Conservation (phyloP, 2,797 vertebrate species). For the Benthosema pterotum region DNA sequence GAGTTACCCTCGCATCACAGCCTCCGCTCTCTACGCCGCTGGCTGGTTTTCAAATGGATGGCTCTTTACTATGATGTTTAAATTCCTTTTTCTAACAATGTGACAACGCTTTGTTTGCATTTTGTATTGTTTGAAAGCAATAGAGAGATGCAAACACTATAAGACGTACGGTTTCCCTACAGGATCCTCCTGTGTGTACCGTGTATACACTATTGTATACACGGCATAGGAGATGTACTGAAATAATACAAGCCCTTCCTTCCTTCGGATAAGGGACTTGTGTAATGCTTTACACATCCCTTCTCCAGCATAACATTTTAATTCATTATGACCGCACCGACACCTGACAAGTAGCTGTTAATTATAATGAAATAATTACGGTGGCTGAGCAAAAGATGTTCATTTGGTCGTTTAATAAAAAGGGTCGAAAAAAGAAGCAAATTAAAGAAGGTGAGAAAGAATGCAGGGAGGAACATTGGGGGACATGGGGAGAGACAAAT, state of each 20-base stretch:
- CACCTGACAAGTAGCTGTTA: conserved; percentile 11
- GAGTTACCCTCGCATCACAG: no score
- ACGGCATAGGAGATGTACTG: background rate
- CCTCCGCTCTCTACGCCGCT: no score
- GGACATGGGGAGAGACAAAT: background rate
- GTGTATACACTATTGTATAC: background rate
- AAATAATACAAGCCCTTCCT: background rate
- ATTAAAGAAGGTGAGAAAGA: background rate
- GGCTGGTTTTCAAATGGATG: no score
- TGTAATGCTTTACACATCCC: conserved; percentile 7
- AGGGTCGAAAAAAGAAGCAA: background rate
- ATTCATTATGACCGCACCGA: conserved; percentile 20
- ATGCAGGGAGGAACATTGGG: background rate
- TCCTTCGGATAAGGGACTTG: background rate
- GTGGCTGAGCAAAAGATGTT: conserved; percentile 21
- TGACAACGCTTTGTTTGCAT: no score
- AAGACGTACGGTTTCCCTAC: background rate
- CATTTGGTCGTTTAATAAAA: background rate
- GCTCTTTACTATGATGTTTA: no score
- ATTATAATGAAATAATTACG: conserved; percentile 20
- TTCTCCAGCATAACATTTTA: conserved; percentile 2
- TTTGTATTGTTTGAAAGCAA: no score
- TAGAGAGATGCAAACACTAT: no score
- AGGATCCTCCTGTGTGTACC: background rate
- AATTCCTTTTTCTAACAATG: no score